Percentiles rank a stretch among this genome's conserved stretches.
These are phyloP conservation scores for Magallana nippona DNA, from an alignment of 2,888 invertebrate genomes.

Conservation along the genomic window DNA sequence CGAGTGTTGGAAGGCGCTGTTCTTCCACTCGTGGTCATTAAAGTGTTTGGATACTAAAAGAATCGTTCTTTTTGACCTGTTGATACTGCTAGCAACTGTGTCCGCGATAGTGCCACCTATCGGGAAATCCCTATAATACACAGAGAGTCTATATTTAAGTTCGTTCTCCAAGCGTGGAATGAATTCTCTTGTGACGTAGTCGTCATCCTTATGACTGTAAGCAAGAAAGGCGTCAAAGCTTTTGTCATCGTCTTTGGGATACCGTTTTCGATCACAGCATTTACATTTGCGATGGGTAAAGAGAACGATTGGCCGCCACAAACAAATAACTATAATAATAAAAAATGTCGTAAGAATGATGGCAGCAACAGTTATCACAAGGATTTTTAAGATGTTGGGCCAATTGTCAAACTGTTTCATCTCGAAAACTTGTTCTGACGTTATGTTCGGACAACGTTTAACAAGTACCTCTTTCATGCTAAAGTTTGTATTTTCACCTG, in stretches of 20 bases:
- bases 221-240: slow-evolving; percentile 92
- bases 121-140: slow-evolving; percentile 70
- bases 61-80: slow-evolving; percentile 90
- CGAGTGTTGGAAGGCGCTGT: slow-evolving; percentile 93
- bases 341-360: slow-evolving; percentile 20
- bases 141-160: slow-evolving; percentile 80
- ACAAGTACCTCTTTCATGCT: slow-evolving; percentile 13
- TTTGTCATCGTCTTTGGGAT: slow-evolving; percentile 47
- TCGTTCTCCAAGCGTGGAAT: slow-evolving; percentile 89
- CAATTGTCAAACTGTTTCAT: background rate
- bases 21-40: slow-evolving; percentile 94
- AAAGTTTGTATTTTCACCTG: background rate
- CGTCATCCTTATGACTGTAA: slow-evolving; percentile 89
- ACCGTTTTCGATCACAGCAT: slow-evolving; percentile 39
- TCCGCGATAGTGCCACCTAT: slow-evolving; percentile 85
- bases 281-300: slow-evolving; percentile 50
- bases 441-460: slow-evolving; percentile 44
- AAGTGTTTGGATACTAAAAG: slow-evolving; percentile 93
- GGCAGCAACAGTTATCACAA: background rate
- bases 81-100: slow-evolving; percentile 92
- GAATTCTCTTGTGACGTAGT: slow-evolving; percentile 90
- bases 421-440: slow-evolving; percentile 32
- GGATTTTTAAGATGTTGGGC: background rate
- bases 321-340: slow-evolving; percentile 52
- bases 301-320: slow-evolving; percentile 45